Evolutionary conservation across 2,113 vertebrate genomes (phyloP).

Genomic region (Crotalus horridus): DNA sequence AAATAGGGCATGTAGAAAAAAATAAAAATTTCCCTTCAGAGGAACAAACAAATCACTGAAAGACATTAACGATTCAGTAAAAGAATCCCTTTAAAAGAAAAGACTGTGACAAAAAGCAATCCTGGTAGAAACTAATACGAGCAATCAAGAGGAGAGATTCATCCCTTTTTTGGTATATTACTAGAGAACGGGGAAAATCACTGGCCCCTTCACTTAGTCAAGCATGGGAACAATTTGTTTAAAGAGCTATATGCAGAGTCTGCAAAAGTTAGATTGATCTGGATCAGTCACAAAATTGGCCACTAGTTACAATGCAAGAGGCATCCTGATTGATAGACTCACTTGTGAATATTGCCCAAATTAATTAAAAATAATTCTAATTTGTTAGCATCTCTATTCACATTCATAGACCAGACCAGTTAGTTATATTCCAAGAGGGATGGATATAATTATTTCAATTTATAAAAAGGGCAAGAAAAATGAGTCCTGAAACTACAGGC

Average conservation of each 20-base stretch:
- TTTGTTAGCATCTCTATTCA: neutral
- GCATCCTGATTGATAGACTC: neutral
- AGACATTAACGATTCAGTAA: neutral
- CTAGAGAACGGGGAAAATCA: neutral
- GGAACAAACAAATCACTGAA: neutral
- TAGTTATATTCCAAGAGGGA: neutral
- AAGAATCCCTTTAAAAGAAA: neutral
- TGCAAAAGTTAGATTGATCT: neutral
- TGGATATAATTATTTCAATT: neutral
- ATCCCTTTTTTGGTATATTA: neutral
- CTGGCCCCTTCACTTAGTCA: neutral
- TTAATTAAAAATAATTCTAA: neutral
- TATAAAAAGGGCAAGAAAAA: neutral
- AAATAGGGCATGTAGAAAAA: neutral
- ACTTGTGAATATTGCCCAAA: neutral
- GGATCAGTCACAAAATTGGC: neutral
- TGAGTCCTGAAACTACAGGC: neutral
- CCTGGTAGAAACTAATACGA: neutral
- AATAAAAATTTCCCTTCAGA: neutral
- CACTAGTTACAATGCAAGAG: neutral
- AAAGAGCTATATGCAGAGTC: neutral
- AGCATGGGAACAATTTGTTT: neutral
- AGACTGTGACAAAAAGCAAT: neutral
- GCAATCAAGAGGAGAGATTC: neutral
- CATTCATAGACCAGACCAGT: neutral